Conservation (phyloP, 2,797 vertebrate species). For the Pseudomugil tenellus region DNA sequence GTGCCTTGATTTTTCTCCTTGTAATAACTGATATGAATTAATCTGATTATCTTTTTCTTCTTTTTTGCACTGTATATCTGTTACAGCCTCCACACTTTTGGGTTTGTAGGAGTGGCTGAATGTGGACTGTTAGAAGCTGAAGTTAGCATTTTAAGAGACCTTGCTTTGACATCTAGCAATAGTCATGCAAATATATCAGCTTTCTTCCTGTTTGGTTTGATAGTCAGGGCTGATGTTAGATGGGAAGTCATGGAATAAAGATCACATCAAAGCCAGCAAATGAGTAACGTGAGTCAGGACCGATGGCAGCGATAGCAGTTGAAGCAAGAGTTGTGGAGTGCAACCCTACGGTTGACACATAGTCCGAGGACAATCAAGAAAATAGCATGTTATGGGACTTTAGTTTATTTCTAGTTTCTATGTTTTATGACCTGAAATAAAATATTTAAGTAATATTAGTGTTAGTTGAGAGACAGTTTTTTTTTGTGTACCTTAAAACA, state of each 20-base stretch:
- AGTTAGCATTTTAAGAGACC: conserved; percentile 33
- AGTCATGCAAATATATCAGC: conserved; percentile 62
- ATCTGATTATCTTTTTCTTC: background rate
- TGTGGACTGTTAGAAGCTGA: conserved; percentile 10
- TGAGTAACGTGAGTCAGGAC: conserved; percentile 46
- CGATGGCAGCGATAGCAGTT: conserved; percentile 62
- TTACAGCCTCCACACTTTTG: background rate
- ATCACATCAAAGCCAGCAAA: conserved; percentile 74
- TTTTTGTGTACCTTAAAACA: background rate
- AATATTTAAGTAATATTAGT: background rate
- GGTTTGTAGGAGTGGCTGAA: background rate
- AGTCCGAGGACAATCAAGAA: conserved; percentile 43
- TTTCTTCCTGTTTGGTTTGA: conserved; percentile 59
- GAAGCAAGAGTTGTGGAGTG: conserved; percentile 48
- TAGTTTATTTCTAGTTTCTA: conserved; percentile 28
- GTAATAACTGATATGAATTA: conserved; percentile 20
- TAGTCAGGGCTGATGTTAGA: conserved; percentile 50
- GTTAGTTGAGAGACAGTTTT: background rate
- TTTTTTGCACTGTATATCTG: conserved; percentile 15
- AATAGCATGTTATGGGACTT: conserved; percentile 21
- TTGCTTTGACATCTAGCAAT: conserved; percentile 41
- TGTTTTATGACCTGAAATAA: conserved; percentile 34
- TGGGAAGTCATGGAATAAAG: conserved; percentile 75
- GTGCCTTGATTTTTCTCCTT: conserved; percentile 16
- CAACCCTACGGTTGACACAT: conserved; percentile 53